A percentile compares a stretch with the other conserved stretches of the same genome.
Conservation (phyloP, 2,797 vertebrate genomes). For the Propithecus perrieri region DNA sequence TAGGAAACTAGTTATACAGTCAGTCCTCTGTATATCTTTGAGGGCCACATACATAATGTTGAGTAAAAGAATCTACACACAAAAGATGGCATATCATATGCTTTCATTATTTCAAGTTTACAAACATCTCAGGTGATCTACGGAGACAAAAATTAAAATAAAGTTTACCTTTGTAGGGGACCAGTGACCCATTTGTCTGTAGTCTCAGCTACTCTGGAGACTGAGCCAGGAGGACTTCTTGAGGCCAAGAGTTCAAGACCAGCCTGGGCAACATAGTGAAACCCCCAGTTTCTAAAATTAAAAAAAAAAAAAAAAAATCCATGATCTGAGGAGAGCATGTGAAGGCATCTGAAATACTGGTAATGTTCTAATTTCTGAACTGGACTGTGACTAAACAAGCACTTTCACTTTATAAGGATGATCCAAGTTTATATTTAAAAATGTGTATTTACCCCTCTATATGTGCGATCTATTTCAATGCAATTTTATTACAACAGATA, state of each 20-base stretch:
- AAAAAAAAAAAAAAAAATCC: background rate
- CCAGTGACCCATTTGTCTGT: background rate
- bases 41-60: background rate
- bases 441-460: background rate
- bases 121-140: background rate
- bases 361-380: background rate
- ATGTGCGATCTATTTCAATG: background rate
- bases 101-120: background rate
- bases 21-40: background rate
- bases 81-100: background rate
- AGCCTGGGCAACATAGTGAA: too few species aligned
- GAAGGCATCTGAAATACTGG: too few species aligned
- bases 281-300: background rate
- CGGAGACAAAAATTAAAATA: background rate
- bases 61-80: background rate
- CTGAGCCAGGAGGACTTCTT: background rate
- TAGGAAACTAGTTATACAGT: background rate
- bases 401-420: background rate
- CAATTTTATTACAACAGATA: background rate
- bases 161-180: background rate
- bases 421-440: background rate
- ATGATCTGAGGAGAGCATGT: background rate
- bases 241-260: too few species aligned
- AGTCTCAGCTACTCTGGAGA: background rate
- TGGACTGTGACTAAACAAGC: background rate